phyloP scores from a whole-genome alignment of 2,888 invertebrate species.

The Drosophila quasianomalipes region DNA sequence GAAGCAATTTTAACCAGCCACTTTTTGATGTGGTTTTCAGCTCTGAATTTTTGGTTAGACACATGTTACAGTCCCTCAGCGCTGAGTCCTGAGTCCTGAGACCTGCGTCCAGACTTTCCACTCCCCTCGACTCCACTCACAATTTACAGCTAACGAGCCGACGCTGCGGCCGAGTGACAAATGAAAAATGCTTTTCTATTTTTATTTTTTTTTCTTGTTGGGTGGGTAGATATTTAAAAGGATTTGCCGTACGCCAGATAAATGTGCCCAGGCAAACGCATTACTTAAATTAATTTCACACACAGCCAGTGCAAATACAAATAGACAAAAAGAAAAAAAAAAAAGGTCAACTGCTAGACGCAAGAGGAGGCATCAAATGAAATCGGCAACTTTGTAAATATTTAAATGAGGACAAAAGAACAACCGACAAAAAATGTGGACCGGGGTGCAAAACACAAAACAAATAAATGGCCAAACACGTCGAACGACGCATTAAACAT shows the following conservation, averaged over 20 bases:
- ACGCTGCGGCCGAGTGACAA: conserved; percentile 69
- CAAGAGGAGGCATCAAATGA: conserved; percentile 20
- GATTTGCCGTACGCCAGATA: conserved; percentile 74
- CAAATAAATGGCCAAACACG: conserved; percentile 77
- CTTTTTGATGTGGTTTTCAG: conserved; percentile 60
- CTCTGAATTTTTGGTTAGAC: background rate
- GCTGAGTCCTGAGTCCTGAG: background rate
- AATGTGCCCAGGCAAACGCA: conserved; percentile 70
- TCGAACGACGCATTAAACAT: conserved; percentile 81
- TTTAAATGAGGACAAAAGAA: conserved; percentile 70
- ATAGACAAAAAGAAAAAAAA: conserved; percentile 6
- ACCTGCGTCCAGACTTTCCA: background rate
- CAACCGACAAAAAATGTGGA: conserved; percentile 21
- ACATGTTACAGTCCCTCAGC: conserved; percentile 2
- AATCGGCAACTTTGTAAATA: conserved; percentile 69
- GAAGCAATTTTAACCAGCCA: conserved; percentile 18
- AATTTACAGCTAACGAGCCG: conserved; percentile 39
- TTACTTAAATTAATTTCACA: conserved; percentile 80
- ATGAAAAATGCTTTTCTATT: conserved; percentile 75
- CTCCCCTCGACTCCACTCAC: background rate
- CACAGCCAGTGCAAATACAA: conserved; percentile 22
- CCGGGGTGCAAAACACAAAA: conserved; percentile 45
- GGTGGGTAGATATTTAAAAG: conserved; percentile 76
- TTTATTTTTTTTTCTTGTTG: background rate
- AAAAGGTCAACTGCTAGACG: conserved; percentile 38